These are phyloP conservation scores for Stigmatopora argus DNA, from an alignment of 2,113 vertebrate genomes.

Conservation along the genomic window DNA sequence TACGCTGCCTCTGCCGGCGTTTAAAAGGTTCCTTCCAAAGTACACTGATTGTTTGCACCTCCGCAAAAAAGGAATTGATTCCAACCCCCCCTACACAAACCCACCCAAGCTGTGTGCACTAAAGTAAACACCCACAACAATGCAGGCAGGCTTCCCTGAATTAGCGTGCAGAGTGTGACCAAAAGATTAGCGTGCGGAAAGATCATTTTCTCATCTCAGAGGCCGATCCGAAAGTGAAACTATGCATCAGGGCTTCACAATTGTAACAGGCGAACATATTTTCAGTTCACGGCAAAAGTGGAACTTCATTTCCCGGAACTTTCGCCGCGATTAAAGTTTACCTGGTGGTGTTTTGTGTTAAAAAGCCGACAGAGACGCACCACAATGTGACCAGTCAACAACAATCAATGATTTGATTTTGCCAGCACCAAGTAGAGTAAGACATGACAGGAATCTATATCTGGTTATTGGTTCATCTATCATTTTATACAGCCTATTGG, in stretches of 20 bases:
- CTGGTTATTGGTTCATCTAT: slow-evolving; percentile 9
- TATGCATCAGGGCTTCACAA: slow-evolving; percentile 41
- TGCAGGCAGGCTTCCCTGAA: slow-evolving; percentile 42
- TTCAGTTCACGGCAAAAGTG: no score
- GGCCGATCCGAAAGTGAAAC: slow-evolving; percentile 23
- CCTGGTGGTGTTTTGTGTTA: slow-evolving; percentile 20
- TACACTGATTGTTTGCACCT: slow-evolving; percentile 53
- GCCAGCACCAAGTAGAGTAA: neutral
- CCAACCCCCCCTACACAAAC: slow-evolving; percentile 34
- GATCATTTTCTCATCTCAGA: slow-evolving; percentile 52
- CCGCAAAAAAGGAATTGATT: slow-evolving; percentile 49
- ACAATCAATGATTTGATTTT: slow-evolving; percentile 24
- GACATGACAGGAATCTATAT: slow-evolving; percentile 1
- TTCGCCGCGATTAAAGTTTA: slow-evolving; percentile 25
- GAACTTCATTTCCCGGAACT: slow-evolving; percentile 29
- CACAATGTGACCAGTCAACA: neutral
- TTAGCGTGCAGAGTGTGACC: slow-evolving; percentile 51
- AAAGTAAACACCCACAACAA: slow-evolving; percentile 20
- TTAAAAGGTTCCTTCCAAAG: slow-evolving; percentile 49
- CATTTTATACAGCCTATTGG: slow-evolving; percentile 3
- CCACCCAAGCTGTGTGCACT: slow-evolving; percentile 14
- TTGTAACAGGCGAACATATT: neutral
- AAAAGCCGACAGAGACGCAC: slow-evolving; percentile 23
- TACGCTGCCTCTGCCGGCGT: slow-evolving; percentile 28
- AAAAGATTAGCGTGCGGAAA: slow-evolving; percentile 43